These are phyloP conservation scores for Melieria picta DNA, from an alignment of 2,888 invertebrate species.

Conservation along the genomic window DNA sequence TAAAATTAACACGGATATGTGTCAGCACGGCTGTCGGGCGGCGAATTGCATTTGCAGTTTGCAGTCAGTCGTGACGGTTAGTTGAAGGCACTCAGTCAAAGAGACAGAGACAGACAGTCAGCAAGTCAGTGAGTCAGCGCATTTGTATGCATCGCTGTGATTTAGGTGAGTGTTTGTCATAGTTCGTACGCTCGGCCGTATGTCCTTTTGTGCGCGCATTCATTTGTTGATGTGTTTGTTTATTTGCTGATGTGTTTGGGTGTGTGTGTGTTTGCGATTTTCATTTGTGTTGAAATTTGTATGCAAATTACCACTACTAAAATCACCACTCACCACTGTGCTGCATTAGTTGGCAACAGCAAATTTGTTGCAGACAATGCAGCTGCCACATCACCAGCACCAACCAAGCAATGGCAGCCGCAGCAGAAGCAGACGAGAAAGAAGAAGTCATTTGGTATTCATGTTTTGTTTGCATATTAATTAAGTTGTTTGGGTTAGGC, in stretches of 20 bases:
- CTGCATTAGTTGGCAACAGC: not conserved
- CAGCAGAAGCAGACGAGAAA: too few relatives aligned
- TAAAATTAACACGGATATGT: conserved; percentile 5
- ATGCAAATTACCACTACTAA: not conserved
- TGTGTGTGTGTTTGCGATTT: not conserved
- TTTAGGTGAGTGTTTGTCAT: too few relatives aligned
- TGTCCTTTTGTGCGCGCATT: too few relatives aligned
- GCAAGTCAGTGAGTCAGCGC: too few relatives aligned
- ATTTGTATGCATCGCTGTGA: too few relatives aligned
- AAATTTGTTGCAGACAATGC: not conserved
- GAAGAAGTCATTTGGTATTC: conserved; percentile 10
- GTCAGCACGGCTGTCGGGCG: not conserved
- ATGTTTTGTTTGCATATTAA: conserved; percentile 33
- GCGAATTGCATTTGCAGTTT: not conserved
- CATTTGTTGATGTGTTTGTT: too few relatives aligned
- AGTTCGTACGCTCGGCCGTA: too few relatives aligned
- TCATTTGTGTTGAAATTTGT: not conserved
- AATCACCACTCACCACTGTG: not conserved
- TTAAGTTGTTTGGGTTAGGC: conserved; percentile 20
- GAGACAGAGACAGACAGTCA: too few relatives aligned
- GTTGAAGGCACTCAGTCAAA: too few relatives aligned
- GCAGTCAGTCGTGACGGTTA: too few relatives aligned
- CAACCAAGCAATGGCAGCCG: too few relatives aligned
- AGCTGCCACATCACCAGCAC: not conserved
- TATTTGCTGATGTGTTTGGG: not conserved